Evolutionary conservation across 2,113 vertebrate species (phyloP).

Genomic region (Oostethus manadensis): DNA sequence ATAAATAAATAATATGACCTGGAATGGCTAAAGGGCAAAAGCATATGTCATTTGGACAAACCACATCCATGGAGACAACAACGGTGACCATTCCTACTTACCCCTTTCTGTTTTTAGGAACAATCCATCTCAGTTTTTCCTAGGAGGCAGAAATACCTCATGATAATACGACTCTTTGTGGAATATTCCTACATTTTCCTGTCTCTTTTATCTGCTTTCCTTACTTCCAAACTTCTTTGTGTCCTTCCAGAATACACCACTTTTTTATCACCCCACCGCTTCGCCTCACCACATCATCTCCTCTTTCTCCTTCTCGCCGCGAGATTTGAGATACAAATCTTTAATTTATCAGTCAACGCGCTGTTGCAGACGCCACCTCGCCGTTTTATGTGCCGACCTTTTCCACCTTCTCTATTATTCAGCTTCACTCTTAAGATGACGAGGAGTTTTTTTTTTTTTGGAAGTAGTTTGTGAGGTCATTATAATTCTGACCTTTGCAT

Average conservation of each 20-base stretch:
- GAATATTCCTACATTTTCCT: constrained; percentile 26
- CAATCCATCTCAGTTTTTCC: no score
- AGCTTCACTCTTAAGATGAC: constrained; percentile 33
- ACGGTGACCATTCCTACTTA: constrained; percentile 15
- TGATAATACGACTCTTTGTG: constrained; percentile 22
- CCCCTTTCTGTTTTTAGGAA: neutral
- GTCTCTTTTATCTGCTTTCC: constrained; percentile 14
- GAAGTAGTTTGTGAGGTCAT: constrained; percentile 19
- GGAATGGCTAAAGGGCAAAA: constrained; percentile 26
- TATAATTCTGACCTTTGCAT: constrained; percentile 4
- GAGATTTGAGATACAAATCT: constrained; percentile 62
- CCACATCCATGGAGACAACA: constrained; percentile 29
- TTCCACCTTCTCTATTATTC: constrained; percentile 46
- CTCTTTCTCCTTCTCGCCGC: constrained; percentile 38
- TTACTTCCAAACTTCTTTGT: constrained; percentile 19
- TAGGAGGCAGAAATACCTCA: constrained; percentile 38
- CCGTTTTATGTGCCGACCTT: constrained; percentile 36
- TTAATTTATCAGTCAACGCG: constrained; percentile 67
- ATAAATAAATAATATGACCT: constrained; percentile 13
- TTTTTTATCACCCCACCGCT: constrained; percentile 21
- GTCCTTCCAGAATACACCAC: constrained; percentile 25
- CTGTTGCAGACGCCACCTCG: constrained; percentile 39
- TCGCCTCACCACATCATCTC: constrained; percentile 17
- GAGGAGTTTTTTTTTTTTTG: constrained; percentile 10
- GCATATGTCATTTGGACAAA: constrained; percentile 20